Percentiles rank a stretch among this genome's conserved stretches.
These are phyloP conservation scores for Eristalis arbustorum DNA, from an alignment of 2,888 invertebrate species.

Conservation along the genomic window DNA sequence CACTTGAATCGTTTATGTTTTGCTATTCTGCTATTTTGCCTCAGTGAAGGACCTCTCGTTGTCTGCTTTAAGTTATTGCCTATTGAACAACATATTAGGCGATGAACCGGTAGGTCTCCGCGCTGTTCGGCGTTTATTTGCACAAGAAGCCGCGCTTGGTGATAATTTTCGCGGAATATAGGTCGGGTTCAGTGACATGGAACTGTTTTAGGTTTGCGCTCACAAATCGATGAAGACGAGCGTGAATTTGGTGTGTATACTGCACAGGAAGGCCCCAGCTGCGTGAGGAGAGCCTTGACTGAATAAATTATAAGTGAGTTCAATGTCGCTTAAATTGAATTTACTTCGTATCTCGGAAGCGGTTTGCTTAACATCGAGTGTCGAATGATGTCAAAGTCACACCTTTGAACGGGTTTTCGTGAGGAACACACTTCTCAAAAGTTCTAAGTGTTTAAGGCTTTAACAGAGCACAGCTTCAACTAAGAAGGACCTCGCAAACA, in stretches of 20 bases:
- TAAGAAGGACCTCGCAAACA: no score
- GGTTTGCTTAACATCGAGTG: background rate
- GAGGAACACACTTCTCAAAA: no score
- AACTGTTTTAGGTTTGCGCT: background rate
- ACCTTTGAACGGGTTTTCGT: background rate
- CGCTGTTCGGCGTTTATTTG: background rate
- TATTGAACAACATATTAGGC: constrained; percentile 58
- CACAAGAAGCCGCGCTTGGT: background rate
- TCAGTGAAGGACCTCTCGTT: constrained; percentile 46
- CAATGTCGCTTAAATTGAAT: background rate
- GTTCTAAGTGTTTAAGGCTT: no score
- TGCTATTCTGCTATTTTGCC: constrained; percentile 30
- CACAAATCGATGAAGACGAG: background rate
- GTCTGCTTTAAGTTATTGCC: constrained; percentile 57
- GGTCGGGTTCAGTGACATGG: background rate
- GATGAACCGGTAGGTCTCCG: background rate
- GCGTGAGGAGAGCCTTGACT: no score
- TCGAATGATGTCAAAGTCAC: background rate
- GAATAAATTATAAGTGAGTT: background rate
- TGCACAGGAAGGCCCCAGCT: background rate
- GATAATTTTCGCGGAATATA: background rate
- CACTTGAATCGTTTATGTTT: constrained; percentile 56
- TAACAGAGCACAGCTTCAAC: no score
- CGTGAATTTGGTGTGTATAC: background rate
- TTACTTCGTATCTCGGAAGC: background rate